Conservation (phyloP, 1,140 invertebrate species). For the Eciton burchellii region DNA sequence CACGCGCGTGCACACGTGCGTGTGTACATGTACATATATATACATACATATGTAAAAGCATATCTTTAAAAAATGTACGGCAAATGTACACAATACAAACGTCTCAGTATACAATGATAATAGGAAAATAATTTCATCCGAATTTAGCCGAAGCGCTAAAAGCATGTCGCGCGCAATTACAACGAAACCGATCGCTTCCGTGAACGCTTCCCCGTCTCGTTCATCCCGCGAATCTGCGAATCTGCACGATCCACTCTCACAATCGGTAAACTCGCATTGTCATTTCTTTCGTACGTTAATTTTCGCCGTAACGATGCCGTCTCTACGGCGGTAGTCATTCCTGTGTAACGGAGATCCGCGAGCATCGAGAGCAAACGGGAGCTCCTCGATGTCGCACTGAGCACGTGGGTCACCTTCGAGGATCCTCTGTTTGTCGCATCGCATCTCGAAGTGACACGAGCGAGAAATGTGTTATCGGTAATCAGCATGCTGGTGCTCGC, state of each 20-base stretch:
- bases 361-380: conserved; percentile 36
- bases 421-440: background rate
- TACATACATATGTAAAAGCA: background rate
- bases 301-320: background rate
- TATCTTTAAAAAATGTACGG: conserved; percentile 31
- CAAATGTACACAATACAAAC: too few relatives aligned
- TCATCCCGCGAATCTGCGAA: conserved; percentile 17
- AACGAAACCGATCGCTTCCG: conserved; percentile 10
- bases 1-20: too few relatives aligned
- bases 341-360: conserved; percentile 25
- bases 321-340: conserved; percentile 34
- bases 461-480: background rate
- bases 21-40: background rate
- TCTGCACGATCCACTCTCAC: conserved; percentile 35
- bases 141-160: conserved; percentile 20
- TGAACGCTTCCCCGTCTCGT: conserved; percentile 23
- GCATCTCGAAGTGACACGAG: background rate
- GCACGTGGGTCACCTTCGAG: conserved; percentile 20
- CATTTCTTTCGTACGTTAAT: conserved; percentile 36
- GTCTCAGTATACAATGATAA: conserved; percentile 24
- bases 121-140: conserved; percentile 45
- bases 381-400: background rate
- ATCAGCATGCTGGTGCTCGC: background rate
- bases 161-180: conserved; percentile 30
- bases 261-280: conserved; percentile 11